Evolutionary conservation across 2,797 vertebrate genomes (phyloP), one percentile per base, ranked within the genome.

Genomic region (Odontamblyopus lacepedii): DNA sequence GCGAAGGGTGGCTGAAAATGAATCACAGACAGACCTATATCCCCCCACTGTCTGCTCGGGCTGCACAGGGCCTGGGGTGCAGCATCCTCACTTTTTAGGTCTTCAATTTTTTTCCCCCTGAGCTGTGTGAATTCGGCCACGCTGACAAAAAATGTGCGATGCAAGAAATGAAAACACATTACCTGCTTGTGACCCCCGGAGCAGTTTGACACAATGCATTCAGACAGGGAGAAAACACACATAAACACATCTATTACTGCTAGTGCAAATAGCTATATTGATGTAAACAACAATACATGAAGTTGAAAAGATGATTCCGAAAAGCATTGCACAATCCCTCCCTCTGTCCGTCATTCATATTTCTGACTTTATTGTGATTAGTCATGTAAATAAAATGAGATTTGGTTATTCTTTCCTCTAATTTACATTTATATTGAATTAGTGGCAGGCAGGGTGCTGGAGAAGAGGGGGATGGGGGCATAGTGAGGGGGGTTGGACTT

Each of bases 391-490:
- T 93, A 94, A 93, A 94, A 93, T 90, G 88, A 92, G 92, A 92
- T 94, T 93, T 92, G 87, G 88, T 93, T 92, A 90, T 93, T 94
- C 90, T 92, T 90, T 89, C 90, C 83, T 90, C 87, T 71, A 80
- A 95, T 95, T 94, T 94, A 94, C 93, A 94, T 94, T 94, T 95
- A 93, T 94, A 94, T 94, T 94, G 92, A 95, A 94, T 94, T 94
- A 95, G 90, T 85, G 85, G 90, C 84, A 79, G 88, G 83, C 84
- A 87, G 90, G 83, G 86, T 83, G 83, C 78, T 35, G 55, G 44
- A 69, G 76, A 59, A 41, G 67, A 71, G 51, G 70, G 5, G 70
- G 75, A 53, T 38, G 57, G 12, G 12, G 27, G 60, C 29, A 19
- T 35, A 19, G 60, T 32, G 16, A n/a, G 29, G 23, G 23, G 55